Percentiles rank a stretch among this genome's conserved stretches.
Conservation (phyloP, 1,140 invertebrate genomes). For the Hydropsyche tenuis region DNA sequence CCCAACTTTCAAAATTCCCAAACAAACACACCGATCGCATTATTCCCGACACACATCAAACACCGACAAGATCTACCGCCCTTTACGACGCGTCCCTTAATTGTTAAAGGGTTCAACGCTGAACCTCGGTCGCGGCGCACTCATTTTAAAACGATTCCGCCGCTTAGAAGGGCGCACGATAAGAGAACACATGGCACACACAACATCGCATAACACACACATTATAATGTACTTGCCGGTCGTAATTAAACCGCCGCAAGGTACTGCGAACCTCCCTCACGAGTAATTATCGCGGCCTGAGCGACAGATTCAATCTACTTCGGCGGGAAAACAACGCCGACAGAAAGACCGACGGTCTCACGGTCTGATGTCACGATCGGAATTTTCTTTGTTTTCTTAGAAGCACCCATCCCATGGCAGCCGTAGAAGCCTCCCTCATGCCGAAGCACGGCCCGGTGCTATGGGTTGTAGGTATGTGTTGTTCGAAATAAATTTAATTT, state of each 20-base stretch:
- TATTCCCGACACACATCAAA: too few relatives aligned
- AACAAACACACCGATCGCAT: too few relatives aligned
- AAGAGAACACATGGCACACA: too few relatives aligned
- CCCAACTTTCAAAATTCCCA: too few relatives aligned
- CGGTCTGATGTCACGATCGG: conserved; percentile 45
- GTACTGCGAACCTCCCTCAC: not conserved
- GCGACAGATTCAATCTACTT: conserved; percentile 48
- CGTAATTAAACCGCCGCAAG: conserved; percentile 46
- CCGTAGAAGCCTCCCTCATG: too few relatives aligned
- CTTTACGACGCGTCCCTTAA: conserved; percentile 26
- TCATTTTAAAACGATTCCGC: conserved; percentile 48
- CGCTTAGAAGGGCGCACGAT: too few relatives aligned
- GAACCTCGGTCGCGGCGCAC: conserved; percentile 48
- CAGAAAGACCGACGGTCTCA: conserved; percentile 4
- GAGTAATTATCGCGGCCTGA: conserved; percentile 46
- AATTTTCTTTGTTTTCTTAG: conserved; percentile 45
- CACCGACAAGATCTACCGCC: conserved; percentile 43
- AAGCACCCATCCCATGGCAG: not conserved
- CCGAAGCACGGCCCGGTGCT: not conserved
- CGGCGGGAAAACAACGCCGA: conserved; percentile 28
- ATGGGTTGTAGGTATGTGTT: not conserved
- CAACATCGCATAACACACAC: not conserved
- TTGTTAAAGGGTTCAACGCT: conserved; percentile 48
- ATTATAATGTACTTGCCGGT: not conserved
- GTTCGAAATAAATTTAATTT: conserved; percentile 27